Evolutionary conservation across 1,140 invertebrate genomes (phyloP).

Genomic region (Eueides isabella): DNA sequence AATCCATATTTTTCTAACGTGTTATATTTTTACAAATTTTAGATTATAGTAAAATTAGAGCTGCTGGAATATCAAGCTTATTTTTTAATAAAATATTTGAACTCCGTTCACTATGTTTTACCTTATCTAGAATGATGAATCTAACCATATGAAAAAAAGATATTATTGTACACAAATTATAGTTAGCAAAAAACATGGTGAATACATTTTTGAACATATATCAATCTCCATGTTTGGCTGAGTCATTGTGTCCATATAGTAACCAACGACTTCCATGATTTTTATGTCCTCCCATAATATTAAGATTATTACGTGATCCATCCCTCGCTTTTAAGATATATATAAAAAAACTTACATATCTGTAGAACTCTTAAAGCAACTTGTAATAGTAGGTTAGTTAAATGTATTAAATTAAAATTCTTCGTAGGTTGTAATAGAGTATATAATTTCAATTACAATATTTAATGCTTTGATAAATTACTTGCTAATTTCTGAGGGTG

Average conservation of each 20-base stretch:
- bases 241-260: not conserved
- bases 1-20: constrained; percentile 12
- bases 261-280: not conserved
- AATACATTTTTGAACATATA: not conserved
- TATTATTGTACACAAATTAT: not conserved
- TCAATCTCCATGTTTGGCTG: not conserved
- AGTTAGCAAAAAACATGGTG: constrained; percentile 3
- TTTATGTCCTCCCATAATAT: not conserved
- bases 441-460: constrained; percentile 2
- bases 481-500: constrained; percentile 10
- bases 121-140: not conserved
- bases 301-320: not conserved
- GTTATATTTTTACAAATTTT: not conserved
- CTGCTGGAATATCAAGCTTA: constrained; percentile 9
- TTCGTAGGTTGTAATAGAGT: not conserved
- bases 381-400: constrained; percentile 22
- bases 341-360: constrained; percentile 2
- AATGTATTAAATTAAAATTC: not conserved
- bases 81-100: not conserved
- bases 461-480: constrained; percentile 16
- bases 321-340: constrained; percentile 5
- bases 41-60: constrained; percentile 10
- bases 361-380: constrained; percentile 10
- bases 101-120: constrained; percentile 1
- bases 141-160: not conserved